Evolutionary conservation across 2,888 invertebrate genomes (phyloP), one percentile per base, ranked within the genome.

Genomic region (Andrena hattorfiana): DNA sequence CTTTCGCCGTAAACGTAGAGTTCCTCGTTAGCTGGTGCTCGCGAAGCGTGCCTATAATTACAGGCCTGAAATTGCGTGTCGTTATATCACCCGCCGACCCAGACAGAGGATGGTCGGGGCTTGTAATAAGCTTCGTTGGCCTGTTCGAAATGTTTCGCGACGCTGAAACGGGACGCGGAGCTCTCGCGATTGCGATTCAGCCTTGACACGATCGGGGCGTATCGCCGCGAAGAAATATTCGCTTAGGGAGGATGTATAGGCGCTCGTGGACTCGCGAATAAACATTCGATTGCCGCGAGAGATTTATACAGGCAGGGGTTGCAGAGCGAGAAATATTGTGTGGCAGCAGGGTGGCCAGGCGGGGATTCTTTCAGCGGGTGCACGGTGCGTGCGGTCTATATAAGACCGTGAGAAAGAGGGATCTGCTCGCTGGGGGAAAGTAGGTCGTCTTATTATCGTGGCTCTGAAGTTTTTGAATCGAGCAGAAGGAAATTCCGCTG

Each of bases 11-110:
- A 77, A 82, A 84, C 71, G 63, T 49, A 35, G 59, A 20, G 42
- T 23, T 80, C 63, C 81, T 77, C 66, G 73, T 84, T 80, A 86
- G 80, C 71, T 62, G 59, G 48, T 71, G 48, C 67, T 72, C 59
- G 62, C 63, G 28, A 42, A 56, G 56, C 54, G 28, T 35, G 78
- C 32, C 70, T 71, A 82, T 72, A 87, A 74, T 81, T 78, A 66
- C 62, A 23, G 28, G 23, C 30, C 60, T 66, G 68, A 67, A 74
- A 69, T 48, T 81, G 59, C 13, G 54, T 48, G 56, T 23, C 23
- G 51, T 81, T 63, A 67, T 10, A 20, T 13, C 64, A 3, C n/a
- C 51, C 63, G 28, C 20, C 35, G 51, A 16, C 23, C 23, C 20
- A 7, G 23, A 56, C 26, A 10, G 13, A 3, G 6, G 4, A 10